phyloP scores from a whole-genome alignment of 2,797 vertebrate genomes.

The Psittacula derbiana region DNA sequence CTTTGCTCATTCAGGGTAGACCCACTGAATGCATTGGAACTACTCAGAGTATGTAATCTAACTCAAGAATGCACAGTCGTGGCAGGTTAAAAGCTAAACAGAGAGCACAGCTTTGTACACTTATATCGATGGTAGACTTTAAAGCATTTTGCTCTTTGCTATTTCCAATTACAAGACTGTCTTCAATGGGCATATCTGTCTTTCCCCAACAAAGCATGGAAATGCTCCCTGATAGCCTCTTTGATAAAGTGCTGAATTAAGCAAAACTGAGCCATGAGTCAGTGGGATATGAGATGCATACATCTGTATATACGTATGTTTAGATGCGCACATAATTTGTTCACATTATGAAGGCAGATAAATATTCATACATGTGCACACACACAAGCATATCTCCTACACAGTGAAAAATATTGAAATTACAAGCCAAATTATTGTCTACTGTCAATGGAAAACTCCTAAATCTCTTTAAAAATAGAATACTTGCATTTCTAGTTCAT shows the following conservation, averaged over 20 bases:
- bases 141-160: background rate
- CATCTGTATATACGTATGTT: background rate
- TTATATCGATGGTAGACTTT: background rate
- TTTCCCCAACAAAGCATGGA: background rate
- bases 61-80: background rate
- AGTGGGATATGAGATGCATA: background rate
- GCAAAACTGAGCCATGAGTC: background rate
- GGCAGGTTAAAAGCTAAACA: background rate
- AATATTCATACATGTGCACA: background rate
- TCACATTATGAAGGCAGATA: background rate
- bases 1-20: slow-evolving; percentile 14
- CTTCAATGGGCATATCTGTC: background rate
- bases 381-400: background rate
- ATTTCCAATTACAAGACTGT: background rate
- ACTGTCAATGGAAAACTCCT: background rate
- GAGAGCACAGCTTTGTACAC: background rate
- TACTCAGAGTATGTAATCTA: background rate
- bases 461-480: background rate
- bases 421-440: background rate
- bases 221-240: background rate
- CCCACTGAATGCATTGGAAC: background rate
- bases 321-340: background rate
- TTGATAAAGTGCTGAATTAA: background rate
- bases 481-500: background rate
- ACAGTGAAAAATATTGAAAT: background rate